Conservation (phyloP, 2,113 vertebrate genomes). For the Chaetura pelagica region DNA sequence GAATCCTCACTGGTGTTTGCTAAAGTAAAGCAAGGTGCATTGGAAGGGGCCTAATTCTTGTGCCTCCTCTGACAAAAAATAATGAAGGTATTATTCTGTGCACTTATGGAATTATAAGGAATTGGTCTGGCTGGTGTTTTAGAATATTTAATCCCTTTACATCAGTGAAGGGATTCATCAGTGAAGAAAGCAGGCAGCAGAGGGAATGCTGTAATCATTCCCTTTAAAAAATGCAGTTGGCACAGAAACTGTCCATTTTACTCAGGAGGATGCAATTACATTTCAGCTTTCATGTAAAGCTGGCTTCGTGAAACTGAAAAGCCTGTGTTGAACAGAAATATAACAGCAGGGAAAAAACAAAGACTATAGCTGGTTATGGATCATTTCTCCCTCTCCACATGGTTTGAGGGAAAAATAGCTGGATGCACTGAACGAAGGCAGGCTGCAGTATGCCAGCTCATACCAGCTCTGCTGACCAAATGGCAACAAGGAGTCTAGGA, state of each 20-base stretch:
- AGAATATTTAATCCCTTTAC: constrained; percentile 35
- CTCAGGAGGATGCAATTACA: constrained; percentile 50
- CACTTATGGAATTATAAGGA: background rate
- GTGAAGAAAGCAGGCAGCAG: background rate
- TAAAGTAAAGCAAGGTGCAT: background rate
- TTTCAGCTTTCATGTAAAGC: constrained; percentile 60
- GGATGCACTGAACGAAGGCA: background rate
- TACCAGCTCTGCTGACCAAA: background rate
- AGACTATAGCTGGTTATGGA: background rate
- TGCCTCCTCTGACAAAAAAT: background rate
- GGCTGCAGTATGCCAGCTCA: background rate
- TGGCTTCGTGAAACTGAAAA: constrained; percentile 30
- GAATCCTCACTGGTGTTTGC: background rate
- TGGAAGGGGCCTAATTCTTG: background rate
- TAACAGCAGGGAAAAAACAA: constrained; percentile 34
- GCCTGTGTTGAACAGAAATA: background rate
- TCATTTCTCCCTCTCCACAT: constrained; percentile 45
- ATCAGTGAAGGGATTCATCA: background rate
- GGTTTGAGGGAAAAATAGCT: constrained; percentile 46
- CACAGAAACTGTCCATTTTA: constrained; percentile 59
- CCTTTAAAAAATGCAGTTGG: constrained; percentile 23
- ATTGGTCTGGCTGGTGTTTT: constrained; percentile 6
- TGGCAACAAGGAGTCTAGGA: background rate
- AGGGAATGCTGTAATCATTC: constrained; percentile 40
- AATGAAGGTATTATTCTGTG: background rate